phyloP scores from a whole-genome alignment of 2,888 invertebrate genomes.

The Synergus itoensis region DNA sequence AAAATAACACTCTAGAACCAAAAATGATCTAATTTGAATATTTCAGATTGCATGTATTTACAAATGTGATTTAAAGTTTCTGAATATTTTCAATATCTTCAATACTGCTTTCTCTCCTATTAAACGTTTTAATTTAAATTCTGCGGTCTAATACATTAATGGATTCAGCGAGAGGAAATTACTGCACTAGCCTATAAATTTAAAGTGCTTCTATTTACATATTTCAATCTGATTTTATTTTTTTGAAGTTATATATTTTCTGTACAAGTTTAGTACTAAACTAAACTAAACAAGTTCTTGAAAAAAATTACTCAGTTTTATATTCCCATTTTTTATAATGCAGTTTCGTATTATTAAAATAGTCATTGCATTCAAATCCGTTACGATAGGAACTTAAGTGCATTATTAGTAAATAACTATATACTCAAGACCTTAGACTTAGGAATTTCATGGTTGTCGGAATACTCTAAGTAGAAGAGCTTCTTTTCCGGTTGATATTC shows the following conservation, averaged over 20 bases:
- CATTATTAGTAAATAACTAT: conserved; percentile 24
- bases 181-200: conserved; percentile 16
- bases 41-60: conserved; percentile 1
- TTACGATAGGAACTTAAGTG: not conserved
- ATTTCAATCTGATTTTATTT: conserved; percentile 23
- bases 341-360: not conserved
- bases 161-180: conserved; percentile 21
- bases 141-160: conserved; percentile 13
- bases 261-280: no score
- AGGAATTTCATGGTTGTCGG: conserved; percentile 27
- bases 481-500: conserved; percentile 35
- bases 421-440: not conserved
- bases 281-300: not conserved
- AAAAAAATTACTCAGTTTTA: not conserved
- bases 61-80: not conserved
- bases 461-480: conserved; percentile 11
- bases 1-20: no score
- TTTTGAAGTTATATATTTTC: not conserved
- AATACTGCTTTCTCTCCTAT: not conserved
- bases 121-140: conserved; percentile 36
- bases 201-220: conserved; percentile 30
- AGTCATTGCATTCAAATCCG: conserved; percentile 29
- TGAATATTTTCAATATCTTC: not conserved
- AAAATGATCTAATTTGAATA: no score
- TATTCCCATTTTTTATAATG: not conserved